Conservation (phyloP, 2,113 vertebrate genomes). For the Malaclemys terrapin region DNA sequence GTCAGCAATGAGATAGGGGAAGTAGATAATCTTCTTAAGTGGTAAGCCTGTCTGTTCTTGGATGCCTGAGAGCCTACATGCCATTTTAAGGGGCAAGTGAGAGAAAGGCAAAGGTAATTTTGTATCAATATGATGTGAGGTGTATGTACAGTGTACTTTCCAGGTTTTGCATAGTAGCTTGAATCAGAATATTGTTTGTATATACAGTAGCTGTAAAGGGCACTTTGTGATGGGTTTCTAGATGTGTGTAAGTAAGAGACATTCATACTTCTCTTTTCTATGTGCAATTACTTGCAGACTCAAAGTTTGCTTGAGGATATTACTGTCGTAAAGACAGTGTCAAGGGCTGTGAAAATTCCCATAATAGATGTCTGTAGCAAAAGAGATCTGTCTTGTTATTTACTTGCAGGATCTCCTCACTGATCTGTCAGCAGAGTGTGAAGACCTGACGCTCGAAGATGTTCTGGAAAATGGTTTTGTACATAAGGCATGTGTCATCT, state of each 20-base stretch:
- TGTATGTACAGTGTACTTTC: background rate
- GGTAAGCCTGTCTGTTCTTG: background rate
- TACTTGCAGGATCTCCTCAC: constrained; percentile 90
- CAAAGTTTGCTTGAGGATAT: background rate
- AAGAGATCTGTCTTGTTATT: background rate
- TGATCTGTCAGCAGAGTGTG: constrained; percentile 93
- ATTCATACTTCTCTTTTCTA: background rate
- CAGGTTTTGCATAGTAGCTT: background rate
- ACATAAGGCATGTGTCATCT: constrained; percentile 87
- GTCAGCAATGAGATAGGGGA: background rate
- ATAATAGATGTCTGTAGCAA: background rate
- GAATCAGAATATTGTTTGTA: background rate
- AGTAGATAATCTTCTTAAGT: background rate
- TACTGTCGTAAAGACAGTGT: background rate
- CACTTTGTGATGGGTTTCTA: background rate
- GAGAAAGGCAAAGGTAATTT: background rate
- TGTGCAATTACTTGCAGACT: background rate
- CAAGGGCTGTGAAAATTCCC: background rate
- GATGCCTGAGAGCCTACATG: background rate
- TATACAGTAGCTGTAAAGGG: background rate
- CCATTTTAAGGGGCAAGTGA: background rate
- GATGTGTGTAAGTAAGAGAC: background rate
- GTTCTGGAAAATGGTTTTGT: constrained; percentile 89
- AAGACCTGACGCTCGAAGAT: constrained; percentile 87
- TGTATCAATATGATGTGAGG: background rate